These are phyloP conservation scores for Strongylocentrotus purpuratus DNA, from an alignment of 35 echinoderm and acorn worm species.

Conservation along the genomic window DNA sequence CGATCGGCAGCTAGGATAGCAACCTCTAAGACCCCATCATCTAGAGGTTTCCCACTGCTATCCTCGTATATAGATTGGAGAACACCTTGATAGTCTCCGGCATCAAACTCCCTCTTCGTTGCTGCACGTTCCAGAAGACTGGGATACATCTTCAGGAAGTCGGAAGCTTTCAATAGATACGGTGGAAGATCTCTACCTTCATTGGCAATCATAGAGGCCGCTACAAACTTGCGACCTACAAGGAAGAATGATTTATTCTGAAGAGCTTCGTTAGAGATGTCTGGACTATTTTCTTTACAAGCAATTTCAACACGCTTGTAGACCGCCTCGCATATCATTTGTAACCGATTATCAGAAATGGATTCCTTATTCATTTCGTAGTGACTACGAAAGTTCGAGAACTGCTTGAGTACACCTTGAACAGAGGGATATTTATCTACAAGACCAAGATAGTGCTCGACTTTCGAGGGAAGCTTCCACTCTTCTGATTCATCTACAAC, in stretches of 20 bases:
- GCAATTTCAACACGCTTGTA: no score
- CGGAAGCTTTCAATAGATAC: slow-evolving; percentile 56
- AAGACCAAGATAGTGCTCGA: no score
- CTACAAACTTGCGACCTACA: slow-evolving; percentile 4
- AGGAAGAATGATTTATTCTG: slow-evolving; percentile 16
- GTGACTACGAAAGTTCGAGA: no score
- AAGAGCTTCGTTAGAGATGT: no score
- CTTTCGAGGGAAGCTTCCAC: no score
- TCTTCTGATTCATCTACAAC: background rate
- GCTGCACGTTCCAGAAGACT: slow-evolving; percentile 52
- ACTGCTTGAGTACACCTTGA: no score
- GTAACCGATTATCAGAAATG: no score
- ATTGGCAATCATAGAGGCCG: background rate
- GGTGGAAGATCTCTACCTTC: background rate
- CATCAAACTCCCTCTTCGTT: slow-evolving; percentile 53
- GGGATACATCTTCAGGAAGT: background rate
- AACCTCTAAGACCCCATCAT: background rate
- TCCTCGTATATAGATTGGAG: background rate
- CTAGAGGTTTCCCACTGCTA: background rate
- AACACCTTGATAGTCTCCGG: slow-evolving; percentile 57
- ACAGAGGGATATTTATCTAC: no score
- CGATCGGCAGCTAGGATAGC: background rate
- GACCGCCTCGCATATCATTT: no score
- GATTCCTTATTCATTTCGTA: no score
- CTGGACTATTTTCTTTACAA: no score